Evolutionary conservation across 2,113 vertebrate species (phyloP).

Genomic region (Alosa alosa): DNA sequence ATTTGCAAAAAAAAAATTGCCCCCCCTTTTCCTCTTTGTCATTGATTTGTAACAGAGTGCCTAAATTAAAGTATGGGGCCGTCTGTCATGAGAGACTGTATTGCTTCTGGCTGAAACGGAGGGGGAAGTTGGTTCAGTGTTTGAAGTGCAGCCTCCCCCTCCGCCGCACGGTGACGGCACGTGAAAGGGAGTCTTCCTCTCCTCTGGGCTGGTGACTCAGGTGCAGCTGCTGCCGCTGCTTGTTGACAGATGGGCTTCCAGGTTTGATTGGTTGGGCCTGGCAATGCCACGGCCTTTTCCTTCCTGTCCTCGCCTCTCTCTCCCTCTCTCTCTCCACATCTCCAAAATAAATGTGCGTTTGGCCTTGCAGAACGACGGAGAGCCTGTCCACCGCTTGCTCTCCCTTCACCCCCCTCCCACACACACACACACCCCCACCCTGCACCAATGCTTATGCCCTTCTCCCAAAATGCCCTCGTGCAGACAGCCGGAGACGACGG

Average conservation of each 20-base stretch:
- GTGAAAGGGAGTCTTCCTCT: neutral
- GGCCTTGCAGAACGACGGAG: neutral
- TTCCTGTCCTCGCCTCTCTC: slow-evolving; percentile 36
- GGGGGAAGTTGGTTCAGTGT: neutral
- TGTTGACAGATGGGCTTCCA: slow-evolving; percentile 32
- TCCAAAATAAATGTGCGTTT: neutral
- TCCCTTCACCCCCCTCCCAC: neutral
- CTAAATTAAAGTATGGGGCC: neutral
- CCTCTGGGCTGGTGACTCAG: slow-evolving; percentile 27
- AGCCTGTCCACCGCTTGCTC: neutral
- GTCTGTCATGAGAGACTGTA: neutral
- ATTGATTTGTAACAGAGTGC: neutral
- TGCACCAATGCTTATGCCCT: neutral
- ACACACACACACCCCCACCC: neutral
- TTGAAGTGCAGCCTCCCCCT: neutral
- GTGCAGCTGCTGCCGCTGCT: slow-evolving; percentile 39
- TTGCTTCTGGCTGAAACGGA: neutral
- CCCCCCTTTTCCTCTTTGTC: neutral
- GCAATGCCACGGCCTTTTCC: slow-evolving; percentile 1
- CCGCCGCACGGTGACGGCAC: neutral
- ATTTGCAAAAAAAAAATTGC: neutral
- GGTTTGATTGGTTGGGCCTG: slow-evolving; percentile 30
- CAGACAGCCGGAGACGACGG: neutral
- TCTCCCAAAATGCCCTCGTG: neutral
- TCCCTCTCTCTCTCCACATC: slow-evolving; percentile 31